A percentile compares a stretch with the other conserved stretches of the same genome.
These are phyloP conservation scores for Chelon auratus DNA, from an alignment of 2,797 vertebrate genomes.

Conservation along the genomic window DNA sequence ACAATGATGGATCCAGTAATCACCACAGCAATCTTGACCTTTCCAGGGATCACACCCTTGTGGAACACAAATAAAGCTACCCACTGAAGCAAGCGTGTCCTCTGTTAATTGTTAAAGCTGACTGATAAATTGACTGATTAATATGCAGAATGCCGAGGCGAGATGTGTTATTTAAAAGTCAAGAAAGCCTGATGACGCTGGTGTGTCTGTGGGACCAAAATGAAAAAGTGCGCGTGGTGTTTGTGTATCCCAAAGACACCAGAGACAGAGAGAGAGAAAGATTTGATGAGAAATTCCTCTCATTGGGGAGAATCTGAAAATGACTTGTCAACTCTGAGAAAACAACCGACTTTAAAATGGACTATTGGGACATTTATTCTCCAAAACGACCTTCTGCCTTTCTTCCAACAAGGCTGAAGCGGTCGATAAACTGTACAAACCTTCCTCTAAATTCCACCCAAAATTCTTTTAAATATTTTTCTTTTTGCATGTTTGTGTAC, in stretches of 20 bases:
- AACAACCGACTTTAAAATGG: constrained; percentile 15
- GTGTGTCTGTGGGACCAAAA: not conserved
- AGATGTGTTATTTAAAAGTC: constrained; percentile 28
- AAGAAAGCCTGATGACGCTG: not conserved
- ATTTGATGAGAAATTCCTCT: not conserved
- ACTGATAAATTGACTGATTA: constrained; percentile 12
- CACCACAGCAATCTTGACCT: constrained; percentile 36
- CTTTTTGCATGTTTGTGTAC: constrained; percentile 29
- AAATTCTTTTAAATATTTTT: not conserved
- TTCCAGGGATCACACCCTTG: constrained; percentile 20
- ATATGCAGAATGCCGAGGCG: not conserved
- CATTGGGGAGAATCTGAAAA: constrained; percentile 8
- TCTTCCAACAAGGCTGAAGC: not conserved
- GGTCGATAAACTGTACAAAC: not conserved
- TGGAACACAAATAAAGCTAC: constrained; percentile 19
- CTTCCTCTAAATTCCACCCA: not conserved
- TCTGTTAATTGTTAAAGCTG: constrained; percentile 25
- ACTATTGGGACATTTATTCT: not conserved
- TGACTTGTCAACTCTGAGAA: constrained; percentile 1
- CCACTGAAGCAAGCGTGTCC: constrained; percentile 2
- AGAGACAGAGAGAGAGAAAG: not conserved
- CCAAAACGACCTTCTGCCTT: not conserved
- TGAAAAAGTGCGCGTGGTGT: not conserved
- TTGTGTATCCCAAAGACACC: not conserved
- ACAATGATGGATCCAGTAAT: constrained; percentile 28